These are phyloP conservation scores for Macaca nemestrina DNA, from an alignment of 2,113 vertebrate genomes.

Conservation along the genomic window DNA sequence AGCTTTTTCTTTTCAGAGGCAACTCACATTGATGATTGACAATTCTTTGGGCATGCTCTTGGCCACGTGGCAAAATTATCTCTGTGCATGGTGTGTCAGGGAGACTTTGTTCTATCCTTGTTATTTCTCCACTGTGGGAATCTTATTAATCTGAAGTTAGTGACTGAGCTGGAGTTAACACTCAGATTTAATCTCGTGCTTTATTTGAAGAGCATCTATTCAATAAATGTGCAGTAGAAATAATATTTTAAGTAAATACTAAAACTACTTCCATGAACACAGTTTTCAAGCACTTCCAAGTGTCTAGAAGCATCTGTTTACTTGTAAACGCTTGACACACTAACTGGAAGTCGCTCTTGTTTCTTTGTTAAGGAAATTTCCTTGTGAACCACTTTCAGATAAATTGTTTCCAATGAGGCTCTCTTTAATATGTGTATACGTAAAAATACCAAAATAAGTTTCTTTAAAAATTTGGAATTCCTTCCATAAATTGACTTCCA, in stretches of 20 bases:
- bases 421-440: background rate
- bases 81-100: rapidly evolving
- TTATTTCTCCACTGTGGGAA: background rate
- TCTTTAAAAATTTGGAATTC: background rate
- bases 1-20: background rate
- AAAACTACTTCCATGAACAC: background rate
- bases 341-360: slow-evolving; percentile 50
- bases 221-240: slow-evolving; percentile 10
- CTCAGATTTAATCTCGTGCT: background rate
- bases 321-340: slow-evolving; percentile 53
- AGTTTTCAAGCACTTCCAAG: slow-evolving; percentile 42
- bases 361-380: slow-evolving; percentile 38
- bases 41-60: rapidly evolving
- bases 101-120: rapidly evolving
- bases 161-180: background rate
- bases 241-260: slow-evolving; percentile 32
- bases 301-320: slow-evolving; percentile 38
- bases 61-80: rapidly evolving
- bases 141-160: background rate
- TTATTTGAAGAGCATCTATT: background rate
- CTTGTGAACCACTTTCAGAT: background rate
- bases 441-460: background rate
- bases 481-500: background rate
- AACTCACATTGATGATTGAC: rapidly evolving
- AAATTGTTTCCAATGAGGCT: background rate